Conservation (phyloP, 1,140 invertebrate genomes). For the Brachionus calyciflorus region DNA sequence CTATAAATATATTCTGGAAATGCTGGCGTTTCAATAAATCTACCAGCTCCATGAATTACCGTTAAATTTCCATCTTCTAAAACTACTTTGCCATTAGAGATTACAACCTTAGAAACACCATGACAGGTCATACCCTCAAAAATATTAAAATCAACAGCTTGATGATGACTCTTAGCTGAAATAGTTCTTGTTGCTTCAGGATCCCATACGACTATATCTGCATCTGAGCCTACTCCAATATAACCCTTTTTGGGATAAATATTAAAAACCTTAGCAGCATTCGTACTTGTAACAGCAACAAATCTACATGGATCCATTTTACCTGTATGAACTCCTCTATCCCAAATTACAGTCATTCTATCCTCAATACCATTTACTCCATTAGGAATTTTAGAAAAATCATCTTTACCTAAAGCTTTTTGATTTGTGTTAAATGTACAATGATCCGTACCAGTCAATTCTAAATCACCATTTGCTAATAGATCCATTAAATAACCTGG, state of each 20-base stretch:
- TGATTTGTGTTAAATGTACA: constrained; percentile 89
- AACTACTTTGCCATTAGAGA: constrained; percentile 47
- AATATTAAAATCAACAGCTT: constrained; percentile 92
- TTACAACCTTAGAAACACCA: constrained; percentile 47
- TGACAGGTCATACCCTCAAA: constrained; percentile 73
- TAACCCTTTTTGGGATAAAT: constrained; percentile 92
- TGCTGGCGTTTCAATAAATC: constrained; percentile 68
- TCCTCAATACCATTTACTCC: constrained; percentile 97
- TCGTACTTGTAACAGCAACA: constrained; percentile 94
- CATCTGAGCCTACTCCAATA: constrained; percentile 88
- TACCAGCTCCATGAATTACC: constrained; percentile 74
- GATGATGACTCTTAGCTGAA: constrained; percentile 86
- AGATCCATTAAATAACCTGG: constrained; percentile 77
- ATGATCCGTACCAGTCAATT: constrained; percentile 89
- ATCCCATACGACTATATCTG: constrained; percentile 96
- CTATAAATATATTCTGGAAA: constrained; percentile 70
- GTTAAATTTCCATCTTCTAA: constrained; percentile 63
- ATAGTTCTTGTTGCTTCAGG: constrained; percentile 77
- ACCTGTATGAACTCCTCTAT: constrained; percentile 84
- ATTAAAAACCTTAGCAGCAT: constrained; percentile 96
- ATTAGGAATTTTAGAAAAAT: constrained; percentile 96
- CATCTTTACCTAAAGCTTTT: constrained; percentile 79
- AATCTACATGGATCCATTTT: constrained; percentile 86
- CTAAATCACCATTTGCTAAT: constrained; percentile 81
- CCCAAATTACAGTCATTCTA: constrained; percentile 96